phyloP scores from a whole-genome alignment of 2,888 invertebrate genomes.

The Aphrophora alni region DNA sequence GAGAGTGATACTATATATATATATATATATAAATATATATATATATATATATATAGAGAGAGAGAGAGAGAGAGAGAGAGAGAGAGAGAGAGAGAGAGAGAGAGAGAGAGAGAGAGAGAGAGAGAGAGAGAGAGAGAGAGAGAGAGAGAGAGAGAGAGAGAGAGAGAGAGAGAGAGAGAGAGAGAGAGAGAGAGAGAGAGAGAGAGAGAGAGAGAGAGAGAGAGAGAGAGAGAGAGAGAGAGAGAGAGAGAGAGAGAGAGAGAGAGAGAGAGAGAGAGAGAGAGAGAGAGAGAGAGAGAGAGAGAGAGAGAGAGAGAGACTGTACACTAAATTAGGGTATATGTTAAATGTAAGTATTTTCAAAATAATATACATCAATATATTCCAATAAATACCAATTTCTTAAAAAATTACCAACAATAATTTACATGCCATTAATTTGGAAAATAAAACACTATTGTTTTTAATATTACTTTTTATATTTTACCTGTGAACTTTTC shows the following conservation, averaged over 20 bases:
- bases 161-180: conserved; percentile 15
- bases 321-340: not conserved
- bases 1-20: too few species aligned
- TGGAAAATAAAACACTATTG: too few species aligned
- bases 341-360: too few species aligned
- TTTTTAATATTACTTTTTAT: too few species aligned
- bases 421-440: too few species aligned
- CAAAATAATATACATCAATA: too few species aligned
- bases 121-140: conserved; percentile 15
- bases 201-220: conserved; percentile 15
- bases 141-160: conserved; percentile 12
- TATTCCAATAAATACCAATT: too few species aligned
- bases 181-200: conserved; percentile 12
- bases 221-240: conserved; percentile 12
- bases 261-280: conserved; percentile 12
- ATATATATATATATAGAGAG: too few species aligned
- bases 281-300: conserved; percentile 17
- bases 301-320: conserved; percentile 17
- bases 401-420: too few species aligned
- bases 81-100: conserved; percentile 15
- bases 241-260: conserved; percentile 15
- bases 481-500: too few species aligned
- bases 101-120: conserved; percentile 12
- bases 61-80: conserved; percentile 12
- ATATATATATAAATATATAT: too few species aligned